Conservation (phyloP, 2,113 vertebrate species). For the Dicrurus megarhynchus region DNA sequence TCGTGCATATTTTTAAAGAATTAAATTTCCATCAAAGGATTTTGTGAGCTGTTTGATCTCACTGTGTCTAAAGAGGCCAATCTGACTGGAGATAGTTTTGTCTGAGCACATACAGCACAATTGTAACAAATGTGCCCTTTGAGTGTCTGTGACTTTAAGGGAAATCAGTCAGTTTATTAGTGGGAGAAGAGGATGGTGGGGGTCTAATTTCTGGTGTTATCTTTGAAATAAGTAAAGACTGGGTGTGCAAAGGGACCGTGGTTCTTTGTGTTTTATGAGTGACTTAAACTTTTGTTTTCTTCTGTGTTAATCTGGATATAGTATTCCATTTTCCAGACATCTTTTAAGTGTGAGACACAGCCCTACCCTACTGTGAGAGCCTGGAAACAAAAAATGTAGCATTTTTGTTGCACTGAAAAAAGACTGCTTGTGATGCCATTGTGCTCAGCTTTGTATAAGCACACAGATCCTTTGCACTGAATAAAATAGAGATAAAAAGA, state of each 20-base stretch:
- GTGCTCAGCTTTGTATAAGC: not conserved
- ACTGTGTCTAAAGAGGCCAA: slow-evolving; percentile 52
- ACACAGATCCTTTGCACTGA: not conserved
- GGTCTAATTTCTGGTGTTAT: not conserved
- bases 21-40: slow-evolving; percentile 73
- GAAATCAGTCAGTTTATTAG: not conserved
- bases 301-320: not conserved
- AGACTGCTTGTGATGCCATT: not conserved
- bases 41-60: slow-evolving; percentile 66
- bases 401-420: not conserved
- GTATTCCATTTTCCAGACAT: not conserved
- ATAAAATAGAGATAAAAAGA: not conserved
- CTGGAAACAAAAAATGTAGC: not conserved
- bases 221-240: not conserved
- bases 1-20: slow-evolving; percentile 70
- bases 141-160: not conserved
- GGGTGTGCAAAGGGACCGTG: not conserved
- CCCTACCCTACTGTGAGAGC: not conserved
- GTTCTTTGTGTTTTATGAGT: not conserved
- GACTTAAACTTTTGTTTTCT: not conserved
- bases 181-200: not conserved
- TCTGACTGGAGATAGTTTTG: slow-evolving; percentile 42
- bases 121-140: slow-evolving; percentile 20
- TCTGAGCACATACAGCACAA: not conserved
- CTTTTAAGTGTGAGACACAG: not conserved